These are phyloP conservation scores for Lasiurus borealis DNA, from an alignment of 2,113 vertebrate species.

Conservation along the genomic window DNA sequence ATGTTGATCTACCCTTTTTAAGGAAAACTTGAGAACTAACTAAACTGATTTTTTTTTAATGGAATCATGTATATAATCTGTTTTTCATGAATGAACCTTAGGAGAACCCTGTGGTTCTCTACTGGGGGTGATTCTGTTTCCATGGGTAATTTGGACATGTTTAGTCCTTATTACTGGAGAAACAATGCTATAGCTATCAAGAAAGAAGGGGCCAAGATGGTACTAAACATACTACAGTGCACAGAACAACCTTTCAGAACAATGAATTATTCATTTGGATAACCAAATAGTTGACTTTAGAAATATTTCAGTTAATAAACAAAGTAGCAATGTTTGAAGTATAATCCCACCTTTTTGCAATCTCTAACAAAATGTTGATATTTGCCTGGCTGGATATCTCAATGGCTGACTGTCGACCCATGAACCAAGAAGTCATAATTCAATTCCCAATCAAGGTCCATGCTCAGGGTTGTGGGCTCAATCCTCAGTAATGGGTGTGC, in stretches of 20 bases:
- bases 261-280: background rate
- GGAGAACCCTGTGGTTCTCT: background rate
- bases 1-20: background rate
- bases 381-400: no score
- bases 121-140: background rate
- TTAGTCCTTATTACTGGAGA: background rate
- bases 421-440: no score
- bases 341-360: background rate
- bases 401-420: no score
- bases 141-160: background rate
- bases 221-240: background rate
- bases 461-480: no score
- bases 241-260: background rate
- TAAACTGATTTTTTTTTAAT: background rate
- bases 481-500: no score
- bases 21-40: background rate
- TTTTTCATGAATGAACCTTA: background rate
- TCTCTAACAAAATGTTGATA: background rate
- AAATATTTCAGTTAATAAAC: background rate
- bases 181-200: background rate
- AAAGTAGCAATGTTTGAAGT: background rate
- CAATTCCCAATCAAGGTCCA: no score
- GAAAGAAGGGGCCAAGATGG: background rate
- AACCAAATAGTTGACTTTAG: background rate
- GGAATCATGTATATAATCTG: background rate